A percentile compares a stretch with the other conserved stretches of the same genome.
These are phyloP conservation scores for Dorcus hopei DNA, from an alignment of 2,888 invertebrate genomes.

Conservation along the genomic window DNA sequence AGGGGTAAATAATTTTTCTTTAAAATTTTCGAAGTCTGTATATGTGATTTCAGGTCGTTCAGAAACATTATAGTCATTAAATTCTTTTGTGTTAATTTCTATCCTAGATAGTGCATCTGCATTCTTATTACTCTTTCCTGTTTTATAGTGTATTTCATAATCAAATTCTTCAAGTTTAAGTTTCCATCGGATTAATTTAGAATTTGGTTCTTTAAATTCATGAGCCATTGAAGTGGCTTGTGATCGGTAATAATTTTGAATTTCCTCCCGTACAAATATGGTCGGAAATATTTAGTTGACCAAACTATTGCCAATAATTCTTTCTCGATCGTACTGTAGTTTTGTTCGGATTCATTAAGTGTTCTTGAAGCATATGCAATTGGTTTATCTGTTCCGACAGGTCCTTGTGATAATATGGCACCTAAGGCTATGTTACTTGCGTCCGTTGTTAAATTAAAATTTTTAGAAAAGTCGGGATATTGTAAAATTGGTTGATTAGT, in stretches of 20 bases:
- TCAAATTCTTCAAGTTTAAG: not conserved
- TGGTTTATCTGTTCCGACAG: not conserved
- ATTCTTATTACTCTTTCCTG: not conserved
- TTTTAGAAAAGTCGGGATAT: slow-evolving; percentile 14
- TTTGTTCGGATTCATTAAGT: slow-evolving; percentile 9
- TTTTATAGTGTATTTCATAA: slow-evolving; percentile 5
- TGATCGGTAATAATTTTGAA: not conserved
- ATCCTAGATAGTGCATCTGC: slow-evolving; percentile 1
- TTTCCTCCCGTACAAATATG: not conserved
- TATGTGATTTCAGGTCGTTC: no score
- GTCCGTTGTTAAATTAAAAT: slow-evolving; percentile 17
- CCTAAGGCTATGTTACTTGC: slow-evolving; percentile 13
- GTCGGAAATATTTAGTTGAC: not conserved
- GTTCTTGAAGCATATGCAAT: slow-evolving; percentile 11
- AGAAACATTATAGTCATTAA: no score
- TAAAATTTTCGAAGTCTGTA: no score
- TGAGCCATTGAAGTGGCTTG: slow-evolving; percentile 2
- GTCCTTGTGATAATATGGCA: slow-evolving; percentile 9
- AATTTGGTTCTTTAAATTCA: slow-evolving; percentile 5
- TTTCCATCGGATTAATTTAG: slow-evolving; percentile 1
- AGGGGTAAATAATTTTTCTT: not conserved
- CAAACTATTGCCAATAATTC: no score
- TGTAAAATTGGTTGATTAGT: slow-evolving; percentile 15
- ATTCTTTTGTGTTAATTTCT: not conserved
- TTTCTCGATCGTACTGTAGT: slow-evolving; percentile 2